phyloP scores from a whole-genome alignment of 2,797 vertebrate species.

The Syndactyla subalaris region DNA sequence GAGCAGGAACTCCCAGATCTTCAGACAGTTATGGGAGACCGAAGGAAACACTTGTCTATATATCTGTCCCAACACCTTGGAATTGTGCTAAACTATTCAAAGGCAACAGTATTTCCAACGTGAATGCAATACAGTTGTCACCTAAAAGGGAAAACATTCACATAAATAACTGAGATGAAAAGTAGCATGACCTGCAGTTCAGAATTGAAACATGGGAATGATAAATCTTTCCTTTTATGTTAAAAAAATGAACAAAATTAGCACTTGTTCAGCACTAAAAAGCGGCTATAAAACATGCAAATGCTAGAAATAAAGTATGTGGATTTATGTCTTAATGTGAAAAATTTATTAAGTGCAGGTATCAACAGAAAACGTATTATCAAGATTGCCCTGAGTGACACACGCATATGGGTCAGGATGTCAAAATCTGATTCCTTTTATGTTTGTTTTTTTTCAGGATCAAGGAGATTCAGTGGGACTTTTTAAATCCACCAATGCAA shows the following conservation, averaged over 20 bases:
- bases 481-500: background rate
- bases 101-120: background rate
- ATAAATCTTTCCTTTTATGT: background rate
- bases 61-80: background rate
- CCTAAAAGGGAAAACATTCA: background rate
- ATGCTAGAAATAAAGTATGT: background rate
- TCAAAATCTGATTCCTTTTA: background rate
- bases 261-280: background rate
- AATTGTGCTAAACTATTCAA: background rate
- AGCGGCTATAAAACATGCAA: background rate
- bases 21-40: background rate
- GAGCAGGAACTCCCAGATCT: background rate
- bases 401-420: background rate
- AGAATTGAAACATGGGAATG: background rate
- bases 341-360: background rate
- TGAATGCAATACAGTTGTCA: background rate
- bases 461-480: background rate
- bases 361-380: background rate
- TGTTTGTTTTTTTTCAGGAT: background rate
- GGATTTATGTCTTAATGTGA: background rate
- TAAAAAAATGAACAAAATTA: slow-evolving; percentile 39
- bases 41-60: background rate
- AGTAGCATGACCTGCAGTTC: background rate
- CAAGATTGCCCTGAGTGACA: background rate
- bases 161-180: slow-evolving; percentile 8